These are phyloP conservation scores for Zapus hudsonius DNA, from an alignment of 2,113 vertebrate species.

Conservation along the genomic window DNA sequence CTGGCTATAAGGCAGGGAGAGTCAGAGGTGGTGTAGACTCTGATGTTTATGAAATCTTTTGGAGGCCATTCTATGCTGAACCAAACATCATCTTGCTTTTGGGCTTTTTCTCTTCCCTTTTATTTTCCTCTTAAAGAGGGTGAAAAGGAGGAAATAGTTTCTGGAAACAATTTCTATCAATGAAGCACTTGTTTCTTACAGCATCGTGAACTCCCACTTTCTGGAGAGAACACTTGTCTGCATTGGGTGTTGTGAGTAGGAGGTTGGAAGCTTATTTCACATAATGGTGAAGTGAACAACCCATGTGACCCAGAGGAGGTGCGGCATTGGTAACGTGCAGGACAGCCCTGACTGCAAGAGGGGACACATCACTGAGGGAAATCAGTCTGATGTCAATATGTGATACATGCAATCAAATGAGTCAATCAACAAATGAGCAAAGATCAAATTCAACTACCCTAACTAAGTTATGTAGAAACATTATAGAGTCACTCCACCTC, in stretches of 20 bases:
- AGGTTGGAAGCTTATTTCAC: background rate
- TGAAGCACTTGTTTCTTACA: background rate
- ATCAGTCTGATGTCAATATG: conserved; percentile 12
- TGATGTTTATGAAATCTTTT: background rate
- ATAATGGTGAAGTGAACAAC: background rate
- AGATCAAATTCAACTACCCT: background rate
- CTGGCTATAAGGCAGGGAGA: background rate
- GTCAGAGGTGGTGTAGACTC: background rate
- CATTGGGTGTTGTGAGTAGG: background rate
- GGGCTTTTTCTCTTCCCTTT: too few species aligned
- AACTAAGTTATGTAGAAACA: background rate
- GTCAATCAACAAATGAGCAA: background rate
- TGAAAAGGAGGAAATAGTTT: background rate
- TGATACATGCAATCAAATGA: background rate
- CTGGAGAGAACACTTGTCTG: background rate
- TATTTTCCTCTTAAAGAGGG: background rate
- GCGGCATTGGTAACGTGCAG: background rate
- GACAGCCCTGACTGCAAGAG: background rate
- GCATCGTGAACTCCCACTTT: background rate
- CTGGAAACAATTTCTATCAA: conserved; percentile 15
- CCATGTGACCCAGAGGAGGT: background rate
- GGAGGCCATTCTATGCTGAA: background rate
- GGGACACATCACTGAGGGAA: background rate
- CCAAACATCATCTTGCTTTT: background rate
- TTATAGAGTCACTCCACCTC: background rate